Evolutionary conservation across 2,797 vertebrate genomes (phyloP), one percentile per base, ranked within the genome.

Genomic region (Poeciliopsis paucimaculata): DNA sequence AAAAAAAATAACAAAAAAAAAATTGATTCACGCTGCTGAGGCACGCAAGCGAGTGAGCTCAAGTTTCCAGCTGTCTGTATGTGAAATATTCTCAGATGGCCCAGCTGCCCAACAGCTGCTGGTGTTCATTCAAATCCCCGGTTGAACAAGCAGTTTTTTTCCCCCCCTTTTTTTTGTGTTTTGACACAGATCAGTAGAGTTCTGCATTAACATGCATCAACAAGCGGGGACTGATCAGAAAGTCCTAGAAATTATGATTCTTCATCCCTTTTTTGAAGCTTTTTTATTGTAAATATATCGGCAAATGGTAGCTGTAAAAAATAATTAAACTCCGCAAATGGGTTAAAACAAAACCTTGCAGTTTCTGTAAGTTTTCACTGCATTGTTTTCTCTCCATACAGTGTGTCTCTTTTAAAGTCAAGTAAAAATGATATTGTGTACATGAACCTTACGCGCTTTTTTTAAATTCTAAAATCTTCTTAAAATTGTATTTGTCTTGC

Each of bases 11-110:
- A 60, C 46, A 47, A 51, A 75, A 70, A 76, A 75, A 53, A 43
- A 41, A 46, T 5, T 79, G 75, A 80, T 75, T 36, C 18, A 39
- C 3, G 0, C 28, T 31, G 78, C 85, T 70, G 70, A 70, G 75
- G 76, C 47, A 78, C 77, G n/a, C 72, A 60, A 73, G 77, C 72
- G 73, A 73, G 77, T 43, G 39, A 68, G 31, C 55, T 70, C 72
- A 77, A 49, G 57, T 82, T 90, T 77, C 86, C 81, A 89, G 84
- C 84, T 87, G 84, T 73, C 86, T 64, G 79, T 73, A 77, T 83
- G 77, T 78, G 79, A 26, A 28, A 80, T 82, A 62, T 84, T 75
- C 68, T 84, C 78, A 82, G 45, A 77, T 82, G 79, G 47, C 75
- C 57, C 1, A 53, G 57, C 74, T 53, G 64, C 71, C 41, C 47